phyloP scores from a whole-genome alignment of 2,888 invertebrate species.

The Cenopis cana region DNA sequence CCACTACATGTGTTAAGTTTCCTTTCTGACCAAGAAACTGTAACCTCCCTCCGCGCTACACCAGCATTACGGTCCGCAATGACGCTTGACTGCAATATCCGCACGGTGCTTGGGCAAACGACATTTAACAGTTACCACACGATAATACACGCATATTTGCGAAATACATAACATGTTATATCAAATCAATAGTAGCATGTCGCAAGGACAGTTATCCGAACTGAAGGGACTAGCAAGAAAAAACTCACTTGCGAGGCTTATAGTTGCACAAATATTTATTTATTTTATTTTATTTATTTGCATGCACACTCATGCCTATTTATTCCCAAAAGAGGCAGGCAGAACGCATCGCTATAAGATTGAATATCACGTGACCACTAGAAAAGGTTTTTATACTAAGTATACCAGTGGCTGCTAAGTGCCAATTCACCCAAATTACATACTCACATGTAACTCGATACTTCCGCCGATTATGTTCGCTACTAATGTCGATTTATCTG shows the following conservation, averaged over 20 bases:
- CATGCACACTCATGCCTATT: no score
- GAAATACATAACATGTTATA: conserved; percentile 19
- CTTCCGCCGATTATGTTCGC: conserved; percentile 36
- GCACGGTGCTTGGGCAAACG: conserved; percentile 44
- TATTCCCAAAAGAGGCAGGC: no score
- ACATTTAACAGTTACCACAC: conserved; percentile 37
- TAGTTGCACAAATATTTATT: no score
- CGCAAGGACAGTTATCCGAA: not conserved
- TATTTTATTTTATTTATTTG: no score
- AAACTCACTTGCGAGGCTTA: no score
- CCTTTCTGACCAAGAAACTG: conserved; percentile 42
- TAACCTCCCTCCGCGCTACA: conserved; percentile 49
- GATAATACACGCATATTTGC: conserved; percentile 11
- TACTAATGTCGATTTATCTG: conserved; percentile 31
- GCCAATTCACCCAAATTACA: conserved; percentile 46
- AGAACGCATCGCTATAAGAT: no score
- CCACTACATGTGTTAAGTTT: conserved; percentile 40
- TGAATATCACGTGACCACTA: no score
- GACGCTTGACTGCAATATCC: conserved; percentile 66
- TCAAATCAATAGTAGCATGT: conserved; percentile 6
- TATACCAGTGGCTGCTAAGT: conserved; percentile 37
- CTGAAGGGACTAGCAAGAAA: no score
- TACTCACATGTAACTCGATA: conserved; percentile 35
- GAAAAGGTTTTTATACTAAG: no score
- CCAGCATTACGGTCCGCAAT: conserved; percentile 58